Base-by-base conservation (phyloP, 1,140 invertebrate genomes). In the Lerema accius region DNA sequence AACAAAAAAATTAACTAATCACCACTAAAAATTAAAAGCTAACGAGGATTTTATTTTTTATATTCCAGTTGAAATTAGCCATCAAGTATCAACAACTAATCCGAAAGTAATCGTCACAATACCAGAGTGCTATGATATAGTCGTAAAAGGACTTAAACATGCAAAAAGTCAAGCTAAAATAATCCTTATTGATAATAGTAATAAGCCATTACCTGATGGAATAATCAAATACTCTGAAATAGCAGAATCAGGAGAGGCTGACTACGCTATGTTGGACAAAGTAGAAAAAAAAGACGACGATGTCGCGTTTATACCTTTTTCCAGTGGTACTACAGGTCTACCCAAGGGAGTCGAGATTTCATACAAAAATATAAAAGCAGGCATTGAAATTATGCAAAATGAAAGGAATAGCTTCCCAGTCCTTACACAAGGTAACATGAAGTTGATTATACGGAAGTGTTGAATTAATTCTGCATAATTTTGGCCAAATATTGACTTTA, bases 321-420 rank as follows among this genome's bases (percentile, higher is more conserved):
- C 96, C 0, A 97, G 96, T 87, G 97, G 97, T 3, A 98, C 97
- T 0, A 98, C 97, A 23, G 97, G 97, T 45, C 80, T 96, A 48
- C 97, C 97, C 0, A 99, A 99, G 91, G 97, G 97, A 9, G 97
- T 98, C 0, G 95, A 97, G 92, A 90, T 98, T 13, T 96, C 96
- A 0, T 96, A 98, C 76, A 89, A 80, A 39, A 97, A 97, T 91
- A 76, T 97, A 2, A 86, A 96, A 5, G 90, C 94, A 1, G 95
- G 94, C 75, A 91, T 96, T 42, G 76, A 78, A 56, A 82, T 86
- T 26, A 75, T 88, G 65, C 32, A 28, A 7, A 45, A 68, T 3
- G 60, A 85, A 4, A 49, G 75, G 26, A 76, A 61, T 13, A 68
- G 74, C 11, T 84, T 64, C 28, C 71, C 83, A 23, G 3, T 49